A percentile compares a stretch with the other conserved stretches of the same genome.
These are phyloP conservation scores for Anoplopoma fimbria DNA, from an alignment of 2,113 vertebrate species.

Conservation along the genomic window DNA sequence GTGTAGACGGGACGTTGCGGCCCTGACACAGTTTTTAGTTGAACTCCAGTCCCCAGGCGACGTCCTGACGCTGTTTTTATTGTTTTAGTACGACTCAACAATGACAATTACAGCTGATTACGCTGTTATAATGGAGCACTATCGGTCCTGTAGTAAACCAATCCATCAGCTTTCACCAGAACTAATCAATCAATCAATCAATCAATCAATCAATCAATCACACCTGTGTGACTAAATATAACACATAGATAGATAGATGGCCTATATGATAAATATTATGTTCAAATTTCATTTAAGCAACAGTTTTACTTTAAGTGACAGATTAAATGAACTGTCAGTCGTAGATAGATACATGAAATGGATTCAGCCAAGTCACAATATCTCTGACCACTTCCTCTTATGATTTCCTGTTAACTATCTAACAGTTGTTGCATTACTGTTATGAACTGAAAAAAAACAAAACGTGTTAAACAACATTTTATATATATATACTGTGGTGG, in stretches of 20 bases:
- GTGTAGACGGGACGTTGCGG: constrained; percentile 18
- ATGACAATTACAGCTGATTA: constrained; percentile 52
- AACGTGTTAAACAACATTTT: neutral
- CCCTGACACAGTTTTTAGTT: constrained; percentile 34
- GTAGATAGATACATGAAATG: neutral
- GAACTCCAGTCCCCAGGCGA: constrained; percentile 36
- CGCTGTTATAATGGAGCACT: neutral
- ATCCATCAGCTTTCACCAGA: constrained; percentile 7
- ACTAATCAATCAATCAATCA: neutral
- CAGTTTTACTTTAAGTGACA: neutral
- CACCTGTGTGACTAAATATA: neutral
- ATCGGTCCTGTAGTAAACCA: neutral
- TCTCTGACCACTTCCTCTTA: constrained; percentile 6
- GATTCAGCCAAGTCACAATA: neutral
- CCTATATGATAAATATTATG: neutral
- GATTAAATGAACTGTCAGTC: neutral
- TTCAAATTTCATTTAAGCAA: neutral
- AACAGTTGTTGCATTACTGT: neutral
- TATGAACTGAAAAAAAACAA: neutral
- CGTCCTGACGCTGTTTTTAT: constrained; percentile 49
- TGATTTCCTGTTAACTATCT: neutral
- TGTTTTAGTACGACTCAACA: constrained; percentile 55
- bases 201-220: neutral
- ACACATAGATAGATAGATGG: neutral
- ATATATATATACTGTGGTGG: too few species aligned